Conservation (phyloP, 2,888 invertebrate species). For the Abscondita cerata region DNA sequence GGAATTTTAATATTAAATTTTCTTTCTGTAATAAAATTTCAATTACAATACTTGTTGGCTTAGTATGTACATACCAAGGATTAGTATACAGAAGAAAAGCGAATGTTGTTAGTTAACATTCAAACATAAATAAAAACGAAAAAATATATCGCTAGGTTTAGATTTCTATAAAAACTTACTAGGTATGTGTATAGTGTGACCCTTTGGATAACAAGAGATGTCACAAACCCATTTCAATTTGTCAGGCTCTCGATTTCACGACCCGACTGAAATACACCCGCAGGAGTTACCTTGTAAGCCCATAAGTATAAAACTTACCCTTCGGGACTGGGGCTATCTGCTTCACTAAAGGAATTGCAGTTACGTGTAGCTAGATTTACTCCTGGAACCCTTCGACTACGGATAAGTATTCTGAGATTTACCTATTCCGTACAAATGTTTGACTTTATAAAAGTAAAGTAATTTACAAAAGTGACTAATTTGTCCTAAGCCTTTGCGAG, state of each 20-base stretch:
- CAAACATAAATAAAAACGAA: slow-evolving; percentile 16
- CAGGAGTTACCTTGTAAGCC: slow-evolving; percentile 52
- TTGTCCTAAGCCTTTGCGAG: no score
- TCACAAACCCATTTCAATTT: slow-evolving; percentile 56
- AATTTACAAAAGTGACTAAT: neutral
- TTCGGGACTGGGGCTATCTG: slow-evolving; percentile 41
- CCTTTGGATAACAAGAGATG: slow-evolving; percentile 39
- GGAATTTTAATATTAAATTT: no score
- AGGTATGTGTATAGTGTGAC: slow-evolving; percentile 34
- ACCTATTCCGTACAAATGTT: slow-evolving; percentile 19
- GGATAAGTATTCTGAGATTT: slow-evolving; percentile 23
- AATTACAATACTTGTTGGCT: no score
- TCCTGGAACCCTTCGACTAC: slow-evolving; percentile 31
- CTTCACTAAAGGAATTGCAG: slow-evolving; percentile 43
- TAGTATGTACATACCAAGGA: no score
- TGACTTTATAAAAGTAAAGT: slow-evolving; percentile 8
- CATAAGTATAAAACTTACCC: slow-evolving; percentile 52
- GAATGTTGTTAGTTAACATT: slow-evolving; percentile 4
- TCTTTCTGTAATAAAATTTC: no score
- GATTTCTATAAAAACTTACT: slow-evolving; percentile 27
- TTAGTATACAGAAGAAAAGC: neutral
- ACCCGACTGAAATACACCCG: slow-evolving; percentile 54
- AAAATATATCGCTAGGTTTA: slow-evolving; percentile 32
- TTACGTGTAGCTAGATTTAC: slow-evolving; percentile 43
- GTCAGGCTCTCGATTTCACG: slow-evolving; percentile 54